Evolutionary conservation across 2,113 vertebrate genomes (phyloP), one percentile per base, ranked within the genome.

Genomic region (Pao palembangensis): DNA sequence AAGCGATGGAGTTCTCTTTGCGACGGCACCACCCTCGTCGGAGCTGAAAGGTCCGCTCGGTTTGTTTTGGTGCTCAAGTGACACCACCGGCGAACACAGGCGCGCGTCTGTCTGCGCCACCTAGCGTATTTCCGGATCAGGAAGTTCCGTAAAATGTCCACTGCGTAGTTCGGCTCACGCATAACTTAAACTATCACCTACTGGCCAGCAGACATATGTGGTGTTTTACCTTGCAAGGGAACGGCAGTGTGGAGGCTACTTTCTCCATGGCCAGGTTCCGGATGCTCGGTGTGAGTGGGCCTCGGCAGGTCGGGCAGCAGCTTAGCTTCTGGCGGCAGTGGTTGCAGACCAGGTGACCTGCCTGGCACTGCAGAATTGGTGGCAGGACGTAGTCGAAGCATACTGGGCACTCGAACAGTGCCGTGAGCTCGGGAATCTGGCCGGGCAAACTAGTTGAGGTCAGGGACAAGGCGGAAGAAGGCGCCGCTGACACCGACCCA

Each of bases 211-310:
- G n/a, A 25, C 23, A 5, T 25, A 25, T 25, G 23, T 5, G 23
- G 23, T 25, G 43, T 2, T 2, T 83, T 82, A 92, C 91, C 90
- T 92, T 92, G 79, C 91, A 92, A 23, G 91, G 91, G 61, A 92
- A 92, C 0, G 90, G 90, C 49, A 92, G 77, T 0, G 85, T 91
- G 55, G 91, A 91, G 11, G 91, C 91, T 60, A 92, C 91, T 60
- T 91, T 92, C 83, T 92, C 91, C 91, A 92, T 91, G 18, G 91
- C 91, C 79, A 92, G 75, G 88, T 92, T 92, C 51, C 91, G 74
- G 81, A 92, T 92, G 85, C 89, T 91, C 5, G 91, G 91, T 38
- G 78, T 88, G 14, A 92, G 90, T 48, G 91, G 89, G 73, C 88
- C 91, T 13, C 91, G 79, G 70, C 91, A 92, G 51, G 90, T 91